These are phyloP conservation scores for Orthosia gothica DNA, from an alignment of 2,888 invertebrate species.

Conservation along the genomic window DNA sequence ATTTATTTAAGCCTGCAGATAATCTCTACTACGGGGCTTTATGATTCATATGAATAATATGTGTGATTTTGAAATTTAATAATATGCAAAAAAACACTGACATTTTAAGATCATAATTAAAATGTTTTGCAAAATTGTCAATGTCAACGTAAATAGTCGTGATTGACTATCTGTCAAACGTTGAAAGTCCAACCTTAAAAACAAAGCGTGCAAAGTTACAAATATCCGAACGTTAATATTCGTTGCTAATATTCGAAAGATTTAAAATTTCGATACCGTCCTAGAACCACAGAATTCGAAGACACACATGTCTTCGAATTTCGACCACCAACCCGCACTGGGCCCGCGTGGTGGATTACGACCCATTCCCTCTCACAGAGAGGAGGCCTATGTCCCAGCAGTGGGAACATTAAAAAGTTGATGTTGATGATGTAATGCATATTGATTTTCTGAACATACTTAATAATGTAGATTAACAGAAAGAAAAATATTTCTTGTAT, in stretches of 20 bases:
- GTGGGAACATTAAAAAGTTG: too few relatives aligned
- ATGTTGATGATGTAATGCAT: too few relatives aligned
- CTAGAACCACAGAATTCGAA: too few relatives aligned
- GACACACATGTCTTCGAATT: too few relatives aligned
- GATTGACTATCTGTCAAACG: not conserved
- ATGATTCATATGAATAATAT: conserved; percentile 24
- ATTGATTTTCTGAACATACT: not conserved
- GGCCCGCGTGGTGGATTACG: too few relatives aligned
- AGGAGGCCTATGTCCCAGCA: too few relatives aligned
- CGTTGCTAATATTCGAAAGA: not conserved
- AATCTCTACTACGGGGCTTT: not conserved
- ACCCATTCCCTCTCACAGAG: too few relatives aligned
- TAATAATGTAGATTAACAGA: not conserved
- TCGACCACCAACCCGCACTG: too few relatives aligned
- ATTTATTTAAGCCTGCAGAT: not conserved
- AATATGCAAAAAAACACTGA: conserved; percentile 5
- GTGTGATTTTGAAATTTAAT: not conserved
- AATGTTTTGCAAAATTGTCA: not conserved
- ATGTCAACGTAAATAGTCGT: not conserved
- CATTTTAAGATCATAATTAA: not conserved
- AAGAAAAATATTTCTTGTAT: not conserved
- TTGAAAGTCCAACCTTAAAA: not conserved
- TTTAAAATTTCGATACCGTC: not conserved
- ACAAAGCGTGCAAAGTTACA: not conserved
- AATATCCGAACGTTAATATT: not conserved